Base-by-base conservation (phyloP, 2,888 invertebrate genomes). In the Globia sparganii region DNA sequence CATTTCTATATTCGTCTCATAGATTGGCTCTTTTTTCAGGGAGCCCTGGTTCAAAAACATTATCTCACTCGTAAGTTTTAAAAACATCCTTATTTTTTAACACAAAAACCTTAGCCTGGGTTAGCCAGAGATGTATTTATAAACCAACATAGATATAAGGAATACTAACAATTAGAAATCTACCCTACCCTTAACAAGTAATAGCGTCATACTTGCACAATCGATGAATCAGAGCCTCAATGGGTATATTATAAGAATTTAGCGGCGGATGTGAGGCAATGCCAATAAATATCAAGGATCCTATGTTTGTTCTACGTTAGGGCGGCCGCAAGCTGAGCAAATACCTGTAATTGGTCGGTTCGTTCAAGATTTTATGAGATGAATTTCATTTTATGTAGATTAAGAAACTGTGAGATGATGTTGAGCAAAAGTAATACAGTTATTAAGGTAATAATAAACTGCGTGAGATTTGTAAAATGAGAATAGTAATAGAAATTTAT, bases 251-350 rank as follows among this genome's bases (percentile, higher is more conserved):
- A 86, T 80, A 87, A 89, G 90, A 89, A 91, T 90, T 90, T 85
- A 86, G 81, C 85, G 70, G 80, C 92, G 93, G 93, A 93, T 92
- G 86, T 93, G 91, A 91, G 71, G 93, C 89, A 93, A 93, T 90
- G 86, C 89, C 85, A 90, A 92, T 90, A 92, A 91, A 91, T 91
- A 91, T 92, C 91, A 91, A 92, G 91, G 91, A 93, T 91, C 84
- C 84, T 84, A 84, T 90, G 84, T 90, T 90, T 86, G 87, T 84
- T 88, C 76, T 83, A 69, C 61, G 82, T 86, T 80, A 86, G 86
- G 86, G 78, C 76, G 72, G 72, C 75, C 61, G 43, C 84, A 86
- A 69, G 64, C 81, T 86, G 66, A 25, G 72, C 76, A 64, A 84
- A 78, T 65, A 68, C 0, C 5, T 21, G 0, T 59, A 28, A 67